Conservation (phyloP, 2,888 invertebrate species). For the Erebia aethiops region DNA sequence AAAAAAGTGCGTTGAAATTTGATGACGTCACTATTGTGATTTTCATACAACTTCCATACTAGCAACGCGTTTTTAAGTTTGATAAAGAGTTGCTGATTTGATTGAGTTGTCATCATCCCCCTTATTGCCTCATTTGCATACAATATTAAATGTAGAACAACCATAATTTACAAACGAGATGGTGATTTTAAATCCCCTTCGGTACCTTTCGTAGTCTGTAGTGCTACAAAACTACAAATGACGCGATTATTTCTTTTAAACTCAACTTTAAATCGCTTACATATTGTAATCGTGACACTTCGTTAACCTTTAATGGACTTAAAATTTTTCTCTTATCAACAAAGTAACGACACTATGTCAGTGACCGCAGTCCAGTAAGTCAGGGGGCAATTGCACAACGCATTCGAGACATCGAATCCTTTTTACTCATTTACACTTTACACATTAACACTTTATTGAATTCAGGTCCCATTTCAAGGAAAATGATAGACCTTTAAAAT, state of each 20-base stretch:
- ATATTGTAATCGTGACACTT: slow-evolving; percentile 30
- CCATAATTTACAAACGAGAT: slow-evolving; percentile 11
- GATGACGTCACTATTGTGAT: no score
- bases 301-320: slow-evolving; percentile 39
- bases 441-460: no score
- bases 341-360: slow-evolving; percentile 4
- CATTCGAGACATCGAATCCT: background rate
- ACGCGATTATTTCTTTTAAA: slow-evolving; percentile 23
- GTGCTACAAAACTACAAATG: slow-evolving; percentile 17
- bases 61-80: no score
- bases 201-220: slow-evolving; percentile 15
- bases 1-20: no score
- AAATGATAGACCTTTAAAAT: no score
- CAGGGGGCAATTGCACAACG: background rate
- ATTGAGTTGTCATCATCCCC: no score
- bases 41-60: no score
- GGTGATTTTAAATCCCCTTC: slow-evolving; percentile 10
- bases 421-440: no score
- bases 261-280: slow-evolving; percentile 21
- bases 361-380: background rate
- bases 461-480: no score
- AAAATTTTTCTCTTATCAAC: slow-evolving; percentile 36
- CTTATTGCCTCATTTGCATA: slow-evolving; percentile 15
- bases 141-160: slow-evolving; percentile 12
- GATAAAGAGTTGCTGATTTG: no score